These are phyloP conservation scores for Balaeniceps rex DNA, from an alignment of 2,113 vertebrate species.

Conservation along the genomic window DNA sequence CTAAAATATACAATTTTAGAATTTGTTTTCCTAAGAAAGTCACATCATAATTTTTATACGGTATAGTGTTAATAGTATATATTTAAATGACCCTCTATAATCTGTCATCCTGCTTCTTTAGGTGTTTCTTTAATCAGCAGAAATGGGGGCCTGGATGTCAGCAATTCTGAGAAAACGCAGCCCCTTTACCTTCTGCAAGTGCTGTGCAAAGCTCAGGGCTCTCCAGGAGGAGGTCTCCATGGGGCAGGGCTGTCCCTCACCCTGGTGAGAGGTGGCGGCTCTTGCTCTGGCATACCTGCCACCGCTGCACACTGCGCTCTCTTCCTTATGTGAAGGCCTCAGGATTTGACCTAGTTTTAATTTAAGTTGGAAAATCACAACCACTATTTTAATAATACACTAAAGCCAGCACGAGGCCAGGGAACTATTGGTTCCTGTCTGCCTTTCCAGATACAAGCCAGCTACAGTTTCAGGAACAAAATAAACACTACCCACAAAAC, in stretches of 20 bases:
- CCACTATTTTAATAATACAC: neutral
- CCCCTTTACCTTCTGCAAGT: neutral
- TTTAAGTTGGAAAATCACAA: neutral
- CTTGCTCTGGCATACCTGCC: neutral
- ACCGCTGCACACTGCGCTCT: rapidly evolving
- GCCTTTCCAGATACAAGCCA: neutral
- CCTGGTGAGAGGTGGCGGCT: neutral
- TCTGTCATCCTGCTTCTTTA: neutral
- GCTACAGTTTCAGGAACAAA: neutral
- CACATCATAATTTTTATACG: neutral
- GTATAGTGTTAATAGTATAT: neutral
- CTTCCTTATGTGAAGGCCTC: neutral
- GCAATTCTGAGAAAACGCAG: neutral
- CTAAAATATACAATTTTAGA: neutral
- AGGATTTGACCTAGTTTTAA: neutral
- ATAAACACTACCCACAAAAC: neutral
- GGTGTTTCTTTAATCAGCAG: neutral
- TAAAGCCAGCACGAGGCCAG: neutral
- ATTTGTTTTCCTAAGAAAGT: neutral
- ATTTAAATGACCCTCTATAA: neutral
- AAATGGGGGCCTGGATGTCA: neutral
- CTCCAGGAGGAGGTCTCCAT: neutral
- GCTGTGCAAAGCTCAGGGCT: neutral
- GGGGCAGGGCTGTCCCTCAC: neutral
- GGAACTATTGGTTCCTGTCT: neutral